Percentiles rank a stretch among this genome's conserved stretches.
Evolutionary conservation across 2,888 invertebrate species (phyloP).

Genomic region (Drosophila bunnanda): DNA sequence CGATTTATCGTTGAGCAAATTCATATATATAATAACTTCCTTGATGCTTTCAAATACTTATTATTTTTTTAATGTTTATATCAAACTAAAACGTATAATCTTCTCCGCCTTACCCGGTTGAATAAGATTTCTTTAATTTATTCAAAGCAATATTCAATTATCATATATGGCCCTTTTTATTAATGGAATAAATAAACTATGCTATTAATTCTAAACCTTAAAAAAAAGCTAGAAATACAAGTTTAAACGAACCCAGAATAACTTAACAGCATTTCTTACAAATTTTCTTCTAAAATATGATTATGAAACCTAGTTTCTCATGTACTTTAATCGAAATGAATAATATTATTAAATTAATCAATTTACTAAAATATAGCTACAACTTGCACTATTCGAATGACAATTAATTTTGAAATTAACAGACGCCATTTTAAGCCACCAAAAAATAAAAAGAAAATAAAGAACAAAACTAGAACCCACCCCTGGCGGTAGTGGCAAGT

Average conservation of each 20-base stretch:
- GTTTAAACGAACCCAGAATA: neutral
- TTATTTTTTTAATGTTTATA: neutral
- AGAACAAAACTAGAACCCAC: slow-evolving; percentile 42
- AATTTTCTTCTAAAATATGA: too few species aligned
- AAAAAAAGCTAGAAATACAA: neutral
- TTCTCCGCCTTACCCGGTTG: neutral
- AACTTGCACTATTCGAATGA: neutral
- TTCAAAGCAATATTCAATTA: neutral
- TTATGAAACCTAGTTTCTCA: neutral
- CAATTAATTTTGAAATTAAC: slow-evolving; percentile 23
- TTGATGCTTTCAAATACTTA: neutral
- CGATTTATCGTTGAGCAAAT: neutral
- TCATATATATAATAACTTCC: neutral
- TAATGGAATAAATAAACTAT: neutral
- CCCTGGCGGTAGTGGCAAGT: slow-evolving; percentile 36
- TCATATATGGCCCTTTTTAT: neutral
- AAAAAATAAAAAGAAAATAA: slow-evolving; percentile 13
- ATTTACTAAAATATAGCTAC: neutral
- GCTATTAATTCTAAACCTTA: too few species aligned
- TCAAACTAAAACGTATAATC: neutral
- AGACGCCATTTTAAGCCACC: slow-evolving; percentile 60
- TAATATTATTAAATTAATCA: neutral
- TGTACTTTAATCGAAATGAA: neutral
- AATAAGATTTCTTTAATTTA: neutral
- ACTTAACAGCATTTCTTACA: neutral